Evolutionary conservation across 2,113 vertebrate genomes (phyloP), one percentile per base, ranked within the genome.

Genomic region (Ctenodactylus gundi): DNA sequence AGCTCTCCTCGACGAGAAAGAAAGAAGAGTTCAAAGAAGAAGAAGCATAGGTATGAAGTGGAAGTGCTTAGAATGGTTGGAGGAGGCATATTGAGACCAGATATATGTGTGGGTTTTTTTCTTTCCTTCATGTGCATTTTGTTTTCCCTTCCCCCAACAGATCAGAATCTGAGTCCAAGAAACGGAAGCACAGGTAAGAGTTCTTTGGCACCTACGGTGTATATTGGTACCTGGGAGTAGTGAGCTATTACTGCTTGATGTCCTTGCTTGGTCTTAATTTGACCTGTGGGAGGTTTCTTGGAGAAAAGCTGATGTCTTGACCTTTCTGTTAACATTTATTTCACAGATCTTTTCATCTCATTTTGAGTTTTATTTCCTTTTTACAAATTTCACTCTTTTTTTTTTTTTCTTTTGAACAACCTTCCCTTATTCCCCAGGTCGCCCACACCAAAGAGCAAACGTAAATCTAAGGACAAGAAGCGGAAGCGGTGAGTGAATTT

Each of bases 11-110:
- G 99, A 36, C 96, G 94, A 41, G 98, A 98, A 89, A 99, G 99
- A 97, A 99, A 99, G 93, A 99, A 98, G 96, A 98, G 98, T 34
- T 98, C 97, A 7, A 99, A 98, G 95, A 98, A 99, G 95, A 99
- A 99, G 97, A 99, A 99, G 92, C 99, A 99, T 98, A 98, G 98
- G 99, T 99, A 96, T 82, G 83, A 86, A 21, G 18, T 62, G 31
- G 57, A 64, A 53, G 14, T 78, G 41, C 1, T 13, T 78, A 49
- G 64, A 62, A 12, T 68, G 36, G 34, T 29, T 83, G 8, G 65
- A 67, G 46, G 41, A 55, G 55, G 12, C 3, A 70, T 78, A 39
- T 23, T 73, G 78, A 88, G 25, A 21, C 49, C 23, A 65, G 68
- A 36, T 18, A 9, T 76, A 88, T 81, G 3, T 77, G 2, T 46